Evolutionary conservation across 1,140 invertebrate genomes (phyloP), one percentile per base, ranked within the genome.

Genomic region (Drosophila erecta): DNA sequence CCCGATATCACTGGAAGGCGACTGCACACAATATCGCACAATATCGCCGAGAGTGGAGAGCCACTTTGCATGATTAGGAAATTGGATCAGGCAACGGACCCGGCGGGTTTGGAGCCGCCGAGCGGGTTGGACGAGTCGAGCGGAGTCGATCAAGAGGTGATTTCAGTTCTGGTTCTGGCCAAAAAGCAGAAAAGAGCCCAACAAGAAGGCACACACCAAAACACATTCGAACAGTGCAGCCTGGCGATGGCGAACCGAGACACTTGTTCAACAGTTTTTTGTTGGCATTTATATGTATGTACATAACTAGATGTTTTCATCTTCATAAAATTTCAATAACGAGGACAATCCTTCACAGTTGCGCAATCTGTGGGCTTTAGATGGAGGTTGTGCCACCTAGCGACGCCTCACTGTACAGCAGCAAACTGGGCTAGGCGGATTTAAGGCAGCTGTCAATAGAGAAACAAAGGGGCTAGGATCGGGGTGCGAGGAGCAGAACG

Each of bases 61-160:
- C 51, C 57, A 74, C 71, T 74, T 74, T 74, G 71, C 71, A 74
- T 74, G 71, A 74, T 74, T 73, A 46, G 71, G 72, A 76, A 76
- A 76, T 75, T 76, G 72, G 72, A 75, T 76, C 72, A 76, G 47
- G 60, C 72, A 76, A 76, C 71, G 60, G 72, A 75, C 22, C 64
- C 49, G 27, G 30, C 30, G 33, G 27, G 62, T 38, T 70, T 53
- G 30, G 46, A 66, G 64, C 46, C 64, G 22, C 64, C 35, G 64
- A 70, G 67, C 67, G 67, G 64, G 64, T 71, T 71, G 67, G 43
- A 71, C 65, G 22, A 70, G 66, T 70, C 65, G 50, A 43, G 33
- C 37, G 35, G 67, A 46, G 69, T 38, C 71, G 71, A 76, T 76
- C 72, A 62, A 62, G 43, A 41, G 69, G 58, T 73, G 69, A 62